phyloP scores from a whole-genome alignment of 2,888 invertebrate genomes.

The Polylopha cassiicola region DNA sequence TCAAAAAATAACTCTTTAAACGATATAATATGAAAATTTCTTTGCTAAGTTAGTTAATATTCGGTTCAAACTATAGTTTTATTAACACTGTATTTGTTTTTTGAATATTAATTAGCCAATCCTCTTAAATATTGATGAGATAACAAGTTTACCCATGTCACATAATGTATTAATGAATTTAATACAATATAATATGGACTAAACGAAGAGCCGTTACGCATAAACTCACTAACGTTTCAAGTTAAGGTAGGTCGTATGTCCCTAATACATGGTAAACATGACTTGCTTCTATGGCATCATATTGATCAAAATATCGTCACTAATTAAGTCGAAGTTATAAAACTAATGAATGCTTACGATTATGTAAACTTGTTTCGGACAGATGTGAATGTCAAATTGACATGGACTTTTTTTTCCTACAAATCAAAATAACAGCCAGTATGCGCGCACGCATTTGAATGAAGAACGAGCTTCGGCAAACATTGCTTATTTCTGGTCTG shows the following conservation, averaged over 20 bases:
- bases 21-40: no score
- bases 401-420: not conserved
- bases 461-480: constrained; percentile 57
- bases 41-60: no score
- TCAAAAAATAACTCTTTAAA: no score
- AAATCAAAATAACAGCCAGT: constrained; percentile 32
- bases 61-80: no score
- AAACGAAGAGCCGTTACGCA: constrained; percentile 13
- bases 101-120: no score
- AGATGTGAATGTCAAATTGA: no score
- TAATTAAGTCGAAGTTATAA: constrained; percentile 7
- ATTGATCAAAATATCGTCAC: constrained; percentile 15
- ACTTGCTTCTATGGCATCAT: constrained; percentile 6
- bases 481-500: constrained; percentile 54
- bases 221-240: constrained; percentile 10
- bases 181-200: constrained; percentile 12
- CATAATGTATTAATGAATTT: constrained; percentile 14
- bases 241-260: constrained; percentile 22
- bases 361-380: not conserved
- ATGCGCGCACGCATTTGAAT: constrained; percentile 45
- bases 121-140: constrained; percentile 1
- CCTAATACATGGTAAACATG: constrained; percentile 5
- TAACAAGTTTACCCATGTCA: constrained; percentile 4
- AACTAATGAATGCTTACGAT: constrained; percentile 7
- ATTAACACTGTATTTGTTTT: no score